These are phyloP conservation scores for Drosophila ironensis DNA, from an alignment of 1,140 invertebrate species.

Conservation along the genomic window DNA sequence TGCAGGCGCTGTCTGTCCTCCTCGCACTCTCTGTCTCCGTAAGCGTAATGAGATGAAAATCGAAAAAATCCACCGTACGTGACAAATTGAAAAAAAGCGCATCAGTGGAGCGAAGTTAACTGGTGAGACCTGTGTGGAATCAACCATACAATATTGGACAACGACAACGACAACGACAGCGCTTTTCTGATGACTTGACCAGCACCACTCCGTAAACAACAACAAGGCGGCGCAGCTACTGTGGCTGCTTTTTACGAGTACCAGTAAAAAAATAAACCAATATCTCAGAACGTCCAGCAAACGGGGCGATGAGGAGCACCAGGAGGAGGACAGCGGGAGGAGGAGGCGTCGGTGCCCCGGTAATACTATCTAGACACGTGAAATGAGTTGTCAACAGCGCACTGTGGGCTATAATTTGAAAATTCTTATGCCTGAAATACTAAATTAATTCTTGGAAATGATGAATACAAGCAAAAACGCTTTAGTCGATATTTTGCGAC, in stretches of 20 bases:
- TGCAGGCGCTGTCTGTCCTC: neutral
- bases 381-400: conserved; percentile 72
- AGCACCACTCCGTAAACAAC: conserved; percentile 11
- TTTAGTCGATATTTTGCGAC: too few species aligned
- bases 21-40: neutral
- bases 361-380: conserved; percentile 78
- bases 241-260: conserved; percentile 63
- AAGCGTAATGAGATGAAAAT: conserved; percentile 64
- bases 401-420: conserved; percentile 32
- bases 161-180: conserved; percentile 35
- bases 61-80: conserved; percentile 69
- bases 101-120: conserved; percentile 80
- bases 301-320: conserved; percentile 18
- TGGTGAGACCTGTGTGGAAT: conserved; percentile 79
- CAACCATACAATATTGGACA: conserved; percentile 77
- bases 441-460: too few species aligned
- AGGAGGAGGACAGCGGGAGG: too few species aligned
- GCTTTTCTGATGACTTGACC: conserved; percentile 68
- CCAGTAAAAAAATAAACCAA: conserved; percentile 50
- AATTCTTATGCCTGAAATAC: too few species aligned
- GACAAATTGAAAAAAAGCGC: conserved; percentile 81
- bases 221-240: conserved; percentile 52
- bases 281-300: conserved; percentile 32
- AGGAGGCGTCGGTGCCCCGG: too few species aligned
- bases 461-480: too few species aligned